Evolutionary conservation across 2,113 vertebrate species (phyloP), one percentile per base, ranked within the genome.

Genomic region (Oenanthe melanoleuca): DNA sequence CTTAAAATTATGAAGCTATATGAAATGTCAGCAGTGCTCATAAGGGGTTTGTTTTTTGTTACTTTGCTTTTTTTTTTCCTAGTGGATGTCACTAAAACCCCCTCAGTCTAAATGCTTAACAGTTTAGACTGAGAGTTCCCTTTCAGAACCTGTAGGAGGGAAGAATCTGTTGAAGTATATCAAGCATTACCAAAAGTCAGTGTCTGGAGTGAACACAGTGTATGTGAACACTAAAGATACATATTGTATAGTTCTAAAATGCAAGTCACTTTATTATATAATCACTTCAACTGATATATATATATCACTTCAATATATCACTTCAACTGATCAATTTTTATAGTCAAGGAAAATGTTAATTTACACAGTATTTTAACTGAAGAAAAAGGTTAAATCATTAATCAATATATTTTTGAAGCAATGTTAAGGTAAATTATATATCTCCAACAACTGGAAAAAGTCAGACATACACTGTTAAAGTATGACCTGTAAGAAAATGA

Each of bases 11-110:
- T 40, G 38, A 82, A 80, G 16, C 11, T 60, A 44, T 34, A 38
- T 25, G 17, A 72, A 47, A 16, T 59, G 13, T 37, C 44, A 75
- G 33, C 13, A 23, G 11, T 49, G 25, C 2, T 89, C 2, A 19
- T 33, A 64, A 1, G 2, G 2, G 1, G 45, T 85, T 57, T 69
- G 2, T 47, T 73, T 37, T 0, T 2, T 1, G 4, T 53, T 29
- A 28, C 29, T 53, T 53, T 53, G 17, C 4, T 18, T 26, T 26
- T 2, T 64, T 74, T 57, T 18, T 44, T 3, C 18, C 18, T 42
- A 57, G 14, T 20, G 12, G 12, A 45, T 44, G 3, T 40, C 2
- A 2, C 16, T 40, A 80, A 83, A 37, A 40, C 7, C 2, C 5
- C 52, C 26, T 45, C 22, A 19, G 22, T 37, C 53, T 69, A 37